A percentile compares a stretch with the other conserved stretches of the same genome.
Evolutionary conservation across 2,888 invertebrate species (phyloP).

Genomic region (Julus scanicus): DNA sequence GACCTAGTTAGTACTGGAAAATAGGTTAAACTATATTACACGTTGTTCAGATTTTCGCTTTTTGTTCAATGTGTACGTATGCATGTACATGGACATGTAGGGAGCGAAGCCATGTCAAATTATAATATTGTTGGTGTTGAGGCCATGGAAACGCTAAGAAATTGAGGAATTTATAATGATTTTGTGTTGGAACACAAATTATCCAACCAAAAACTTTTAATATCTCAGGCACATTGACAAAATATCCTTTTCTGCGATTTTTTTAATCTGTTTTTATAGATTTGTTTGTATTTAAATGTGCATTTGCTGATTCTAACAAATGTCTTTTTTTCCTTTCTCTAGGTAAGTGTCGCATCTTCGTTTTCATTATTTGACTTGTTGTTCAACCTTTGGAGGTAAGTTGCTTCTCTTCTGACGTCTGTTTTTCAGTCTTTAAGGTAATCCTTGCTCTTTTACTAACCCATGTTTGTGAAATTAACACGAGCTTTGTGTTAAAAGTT

Average conservation of each 20-base stretch:
- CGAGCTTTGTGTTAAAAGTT: not conserved
- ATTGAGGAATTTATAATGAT: too few relatives aligned
- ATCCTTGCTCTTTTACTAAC: not conserved
- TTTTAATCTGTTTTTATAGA: not conserved
- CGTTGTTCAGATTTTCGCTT: too few relatives aligned
- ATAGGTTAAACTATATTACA: too few relatives aligned
- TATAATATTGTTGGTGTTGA: too few relatives aligned
- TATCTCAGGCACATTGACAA: too few relatives aligned
- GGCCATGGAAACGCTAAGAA: too few relatives aligned
- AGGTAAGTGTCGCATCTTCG: conserved; percentile 35
- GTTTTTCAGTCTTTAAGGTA: not conserved
- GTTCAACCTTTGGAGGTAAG: conserved; percentile 4
- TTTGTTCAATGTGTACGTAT: not conserved
- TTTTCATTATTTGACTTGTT: conserved; percentile 1
- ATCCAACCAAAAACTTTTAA: too few relatives aligned
- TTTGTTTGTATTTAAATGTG: not conserved
- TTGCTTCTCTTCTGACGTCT: not conserved
- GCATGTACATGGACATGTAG: not conserved
- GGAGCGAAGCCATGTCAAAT: too few relatives aligned
- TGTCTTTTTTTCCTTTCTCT: not conserved
- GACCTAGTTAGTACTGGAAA: too few relatives aligned
- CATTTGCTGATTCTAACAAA: not conserved
- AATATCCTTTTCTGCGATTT: not conserved
- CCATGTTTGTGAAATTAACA: not conserved
- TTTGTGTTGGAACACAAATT: too few relatives aligned